Percentiles rank a stretch among this genome's conserved stretches.
Evolutionary conservation across 2,113 vertebrate genomes (phyloP).

Genomic region (Mola mola): DNA sequence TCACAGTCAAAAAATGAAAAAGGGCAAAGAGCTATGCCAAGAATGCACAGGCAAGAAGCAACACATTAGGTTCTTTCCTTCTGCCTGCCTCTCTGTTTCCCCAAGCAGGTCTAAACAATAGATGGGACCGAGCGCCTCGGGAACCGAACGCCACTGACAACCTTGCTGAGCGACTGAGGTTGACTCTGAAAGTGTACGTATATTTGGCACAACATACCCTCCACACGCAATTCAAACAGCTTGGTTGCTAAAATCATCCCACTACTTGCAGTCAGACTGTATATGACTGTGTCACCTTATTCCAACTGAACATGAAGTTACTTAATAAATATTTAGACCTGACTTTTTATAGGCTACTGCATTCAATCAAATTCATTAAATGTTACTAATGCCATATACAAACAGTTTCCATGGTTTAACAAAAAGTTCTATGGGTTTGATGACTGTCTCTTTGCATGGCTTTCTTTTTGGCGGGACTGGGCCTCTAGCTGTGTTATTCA

Average conservation of each 20-base stretch:
- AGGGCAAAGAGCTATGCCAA: constrained; percentile 81
- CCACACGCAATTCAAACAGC: not conserved
- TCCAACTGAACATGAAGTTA: too few relatives aligned
- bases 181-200: constrained; percentile 11
- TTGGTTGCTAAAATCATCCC: too few relatives aligned
- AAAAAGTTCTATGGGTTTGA: not conserved
- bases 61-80: constrained; percentile 78
- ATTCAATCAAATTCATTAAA: too few relatives aligned
- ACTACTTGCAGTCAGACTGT: too few relatives aligned
- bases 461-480: too few relatives aligned
- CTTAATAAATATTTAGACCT: too few relatives aligned
- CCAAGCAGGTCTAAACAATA: constrained; percentile 70
- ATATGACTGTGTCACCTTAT: too few relatives aligned
- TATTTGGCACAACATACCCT: not conserved
- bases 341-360: too few relatives aligned
- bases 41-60: constrained; percentile 83
- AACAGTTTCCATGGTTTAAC: not conserved
- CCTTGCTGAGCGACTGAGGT: constrained; percentile 29
- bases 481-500: too few relatives aligned
- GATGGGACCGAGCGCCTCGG: constrained; percentile 46
- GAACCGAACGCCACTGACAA: constrained; percentile 34
- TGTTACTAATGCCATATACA: too few relatives aligned
- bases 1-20: constrained; percentile 78
- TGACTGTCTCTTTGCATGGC: not conserved
- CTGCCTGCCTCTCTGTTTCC: constrained; percentile 70